phyloP scores from a whole-genome alignment of 1,140 invertebrate species.

The Meloidogyne floridensis region DNA sequence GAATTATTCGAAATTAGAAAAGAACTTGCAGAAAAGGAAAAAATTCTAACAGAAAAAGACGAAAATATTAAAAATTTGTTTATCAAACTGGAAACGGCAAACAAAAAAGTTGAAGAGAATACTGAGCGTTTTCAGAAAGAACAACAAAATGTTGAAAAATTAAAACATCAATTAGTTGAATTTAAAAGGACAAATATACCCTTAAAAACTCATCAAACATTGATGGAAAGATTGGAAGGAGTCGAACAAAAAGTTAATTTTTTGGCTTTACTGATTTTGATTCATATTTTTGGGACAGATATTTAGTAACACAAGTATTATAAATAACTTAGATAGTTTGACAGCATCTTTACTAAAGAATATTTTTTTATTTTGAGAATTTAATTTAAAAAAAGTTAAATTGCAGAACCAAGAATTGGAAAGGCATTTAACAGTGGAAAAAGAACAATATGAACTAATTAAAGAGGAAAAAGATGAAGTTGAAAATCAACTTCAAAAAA shows the following conservation, averaged over 20 bases:
- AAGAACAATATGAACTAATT: constrained; percentile 25
- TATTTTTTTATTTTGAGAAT: constrained; percentile 1
- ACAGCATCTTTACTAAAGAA: not conserved
- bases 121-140: not conserved
- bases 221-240: constrained; percentile 22
- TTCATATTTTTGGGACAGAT: no score
- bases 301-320: no score
- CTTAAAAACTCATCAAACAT: constrained; percentile 10
- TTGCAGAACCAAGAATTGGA: constrained; percentile 34
- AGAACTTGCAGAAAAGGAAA: constrained; percentile 31
- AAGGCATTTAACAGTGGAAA: constrained; percentile 21
- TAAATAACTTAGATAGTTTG: no score
- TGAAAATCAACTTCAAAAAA: not conserved
- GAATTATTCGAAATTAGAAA: constrained; percentile 42
- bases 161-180: constrained; percentile 32
- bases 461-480: constrained; percentile 28
- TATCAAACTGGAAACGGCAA: constrained; percentile 19
- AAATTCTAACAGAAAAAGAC: constrained; percentile 9
- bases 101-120: not conserved
- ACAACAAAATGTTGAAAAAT: constrained; percentile 23
- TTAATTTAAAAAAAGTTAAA: constrained; percentile 6
- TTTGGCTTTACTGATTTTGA: not conserved
- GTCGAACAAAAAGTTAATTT: constrained; percentile 13
- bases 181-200: constrained; percentile 18
- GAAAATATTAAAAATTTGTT: constrained; percentile 18